Base-by-base conservation (phyloP, 2,113 vertebrate genomes). In the Pica pica region DNA sequence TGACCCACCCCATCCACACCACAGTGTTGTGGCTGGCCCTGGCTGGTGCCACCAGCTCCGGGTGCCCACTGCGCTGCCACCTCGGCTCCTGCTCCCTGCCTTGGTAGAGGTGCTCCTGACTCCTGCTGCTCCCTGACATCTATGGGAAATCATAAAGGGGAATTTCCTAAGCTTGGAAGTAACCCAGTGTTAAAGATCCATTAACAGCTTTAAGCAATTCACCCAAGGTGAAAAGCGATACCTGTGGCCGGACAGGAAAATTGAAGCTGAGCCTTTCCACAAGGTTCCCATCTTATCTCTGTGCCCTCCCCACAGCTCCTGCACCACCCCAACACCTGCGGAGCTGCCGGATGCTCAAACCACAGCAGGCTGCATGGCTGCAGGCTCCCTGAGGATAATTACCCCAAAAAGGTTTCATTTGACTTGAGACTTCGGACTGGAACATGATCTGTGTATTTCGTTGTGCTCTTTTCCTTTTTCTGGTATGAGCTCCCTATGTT, bases 51-150 rank as follows among this genome's bases (percentile, higher is more conserved):
- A 52, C 31, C 35, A 27, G 56, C 16, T 41, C 27, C 0, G 0
- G 11, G 11, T 27, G 16, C 28, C 30, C 8, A 30, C 4, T 0
- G 0, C 0, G 4, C 59, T 49, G 31, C 16, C 47, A 11, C 24
- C 24, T 19, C 37, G 9, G 70, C 44, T n/a, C 44, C 1, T 1
- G 18, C 22, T 63, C 15, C 33, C 46, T 24, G 65, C 37, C 65
- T 63, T 6, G 27, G 65, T 47, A 68, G 35, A 76, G 35, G 28
- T 9, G 41, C 39, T 80, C 60, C 24, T 0, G 2, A 22, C 46
- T 60, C 52, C 42, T 19, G 28, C 42, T 27, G 82, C 39, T 56
- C 42, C 73, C 49, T 7, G 12, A 52, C 13, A 42, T 10, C 31
- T 5, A 11, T 0, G 15, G n/a, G 10, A 65, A 65, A 47, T 9